Conservation (phyloP, 30 jellyfish, hydroid and myxozoan genomes). For the Cassiopea xamachana region DNA sequence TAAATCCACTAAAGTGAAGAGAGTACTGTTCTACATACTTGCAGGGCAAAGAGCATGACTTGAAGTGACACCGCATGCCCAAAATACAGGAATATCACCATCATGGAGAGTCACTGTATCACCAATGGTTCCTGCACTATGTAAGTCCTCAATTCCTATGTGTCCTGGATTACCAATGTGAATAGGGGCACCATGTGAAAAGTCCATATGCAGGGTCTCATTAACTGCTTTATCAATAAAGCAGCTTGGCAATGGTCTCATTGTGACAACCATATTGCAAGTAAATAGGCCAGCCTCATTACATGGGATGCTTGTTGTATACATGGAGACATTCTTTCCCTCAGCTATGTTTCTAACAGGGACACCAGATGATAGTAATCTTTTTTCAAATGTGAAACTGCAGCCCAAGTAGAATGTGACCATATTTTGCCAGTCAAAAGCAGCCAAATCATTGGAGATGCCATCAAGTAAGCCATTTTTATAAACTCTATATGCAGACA, state of each 20-base stretch:
- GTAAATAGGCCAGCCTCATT: constrained; percentile 73
- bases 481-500: constrained; percentile 74
- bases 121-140: constrained; percentile 44
- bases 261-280: constrained; percentile 84
- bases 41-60: constrained; percentile 83
- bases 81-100: constrained; percentile 93
- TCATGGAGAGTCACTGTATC: constrained; percentile 50
- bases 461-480: constrained; percentile 48
- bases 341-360: constrained; percentile 49
- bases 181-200: constrained; percentile 96
- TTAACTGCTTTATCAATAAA: constrained; percentile 65
- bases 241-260: constrained; percentile 78
- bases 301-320: constrained; percentile 73
- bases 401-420: constrained; percentile 94
- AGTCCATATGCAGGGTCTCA: constrained; percentile 63
- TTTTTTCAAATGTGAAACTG: constrained; percentile 87
- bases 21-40: constrained; percentile 55
- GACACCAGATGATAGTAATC: constrained; percentile 78
- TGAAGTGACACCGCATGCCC: constrained; percentile 98
- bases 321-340: constrained; percentile 77
- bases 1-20: no score
- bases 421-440: constrained; percentile 70
- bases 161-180: constrained; percentile 87
- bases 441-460: constrained; percentile 11
- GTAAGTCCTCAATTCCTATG: constrained; percentile 76